These are phyloP conservation scores for Umimayanthus kanabou DNA, from an alignment of 92 coral and sea anemone species.

Conservation along the genomic window DNA sequence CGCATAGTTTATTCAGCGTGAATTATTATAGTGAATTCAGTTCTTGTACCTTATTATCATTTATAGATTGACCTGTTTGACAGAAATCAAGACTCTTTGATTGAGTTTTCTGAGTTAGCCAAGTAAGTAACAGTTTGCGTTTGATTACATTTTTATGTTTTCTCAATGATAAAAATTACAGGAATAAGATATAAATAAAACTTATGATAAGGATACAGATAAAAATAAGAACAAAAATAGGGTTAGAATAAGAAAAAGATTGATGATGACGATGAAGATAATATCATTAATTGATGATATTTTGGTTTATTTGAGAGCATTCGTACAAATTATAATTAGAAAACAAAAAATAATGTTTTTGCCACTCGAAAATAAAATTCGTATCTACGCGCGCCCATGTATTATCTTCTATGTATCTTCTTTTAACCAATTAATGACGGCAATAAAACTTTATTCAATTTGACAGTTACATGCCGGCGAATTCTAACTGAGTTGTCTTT, in stretches of 20 bases:
- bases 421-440: too few relatives aligned
- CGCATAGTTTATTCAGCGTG: background rate
- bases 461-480: background rate
- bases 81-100: slow-evolving; percentile 37
- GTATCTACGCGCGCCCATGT: too few relatives aligned
- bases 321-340: too few relatives aligned
- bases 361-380: too few relatives aligned
- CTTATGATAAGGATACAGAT: too few relatives aligned
- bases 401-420: too few relatives aligned
- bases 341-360: too few relatives aligned
- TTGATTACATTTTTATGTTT: background rate
- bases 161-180: background rate
- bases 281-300: too few relatives aligned
- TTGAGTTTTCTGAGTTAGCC: slow-evolving; percentile 34
- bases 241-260: background rate
- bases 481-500: background rate
- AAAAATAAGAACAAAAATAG: background rate
- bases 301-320: too few relatives aligned
- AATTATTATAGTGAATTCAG: too few relatives aligned
- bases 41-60: background rate
- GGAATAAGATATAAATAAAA: too few relatives aligned
- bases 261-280: background rate
- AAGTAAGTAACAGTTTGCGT: slow-evolving; percentile 11
- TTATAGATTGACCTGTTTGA: slow-evolving; percentile 24
- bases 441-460: too few relatives aligned